Base-by-base conservation (phyloP, 2,888 invertebrate species). In the Embidobia sp. region DNA sequence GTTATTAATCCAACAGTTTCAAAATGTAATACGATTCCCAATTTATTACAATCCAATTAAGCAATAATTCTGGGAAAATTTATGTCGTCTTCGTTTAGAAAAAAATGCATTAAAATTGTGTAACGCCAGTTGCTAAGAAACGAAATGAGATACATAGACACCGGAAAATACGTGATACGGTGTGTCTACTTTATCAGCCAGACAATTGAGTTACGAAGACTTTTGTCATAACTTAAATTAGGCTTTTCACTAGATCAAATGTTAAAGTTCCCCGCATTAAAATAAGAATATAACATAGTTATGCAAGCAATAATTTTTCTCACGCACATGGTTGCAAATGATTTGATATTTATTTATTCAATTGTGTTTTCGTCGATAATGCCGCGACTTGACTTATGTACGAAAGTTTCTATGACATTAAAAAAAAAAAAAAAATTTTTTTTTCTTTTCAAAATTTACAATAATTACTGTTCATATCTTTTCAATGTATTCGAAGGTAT, bases 231-330 rank as follows among this genome's bases (percentile, higher is more conserved):
- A 40, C 15, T 55, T 8, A 55, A 55, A 55, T 40, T 55, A 13
- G 8, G 18, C 1, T 40, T 40, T 27, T 11, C 16, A 22, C 13
- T 15, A 22, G 11, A 31, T 35, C 35, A 51, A 51, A 57, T 57
- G 57, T 29, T 55, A 55, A 18, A 40, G 26, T 29, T 44, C 42
- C 16, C 13, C 40, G 18, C 11, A 15, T 16, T 40, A 40, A 40
- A 16, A 40, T 8, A 16, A 35, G 11, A 42, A 46, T 40, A 59
- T 46, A 44, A 59, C 33, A 26, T 40, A 33, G 15, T 59, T 59
- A 19, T 10, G 11, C n/a, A 59, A 59, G 11, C 27, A 3, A 40
- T 59, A 44, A 44, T 44, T 40, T 44, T 29, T 44, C 59, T 59
- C 26, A 49, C n/a, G n/a, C 6, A 26, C 6, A 26, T 26, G n/a